phyloP scores from a whole-genome alignment of 2,797 vertebrate genomes.

The Neomorphus geoffroyi region DNA sequence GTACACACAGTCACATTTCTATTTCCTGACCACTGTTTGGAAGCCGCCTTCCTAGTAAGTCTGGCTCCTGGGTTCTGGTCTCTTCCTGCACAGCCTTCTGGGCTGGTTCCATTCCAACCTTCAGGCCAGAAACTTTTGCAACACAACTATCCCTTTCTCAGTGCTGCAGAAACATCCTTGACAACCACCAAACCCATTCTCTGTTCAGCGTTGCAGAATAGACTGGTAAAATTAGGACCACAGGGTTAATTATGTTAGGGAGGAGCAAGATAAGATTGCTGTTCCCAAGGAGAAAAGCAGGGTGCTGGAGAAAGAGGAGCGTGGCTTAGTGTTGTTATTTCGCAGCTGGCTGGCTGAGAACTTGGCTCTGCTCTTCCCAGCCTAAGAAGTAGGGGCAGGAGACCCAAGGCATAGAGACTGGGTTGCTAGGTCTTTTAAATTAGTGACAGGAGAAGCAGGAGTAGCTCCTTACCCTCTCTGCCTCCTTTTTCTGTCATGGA shows the following conservation, averaged over 20 bases:
- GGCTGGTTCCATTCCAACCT: not conserved
- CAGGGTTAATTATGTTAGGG: not conserved
- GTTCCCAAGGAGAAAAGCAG: not conserved
- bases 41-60: not conserved
- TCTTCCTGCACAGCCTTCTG: slow-evolving; percentile 9
- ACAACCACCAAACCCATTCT: not conserved
- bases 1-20: not conserved
- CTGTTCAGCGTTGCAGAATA: not conserved
- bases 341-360: not conserved
- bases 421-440: slow-evolving; percentile 11
- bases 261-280: not conserved
- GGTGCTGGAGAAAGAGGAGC: not conserved
- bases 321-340: not conserved
- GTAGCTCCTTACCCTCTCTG: not conserved
- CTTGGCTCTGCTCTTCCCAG: not conserved
- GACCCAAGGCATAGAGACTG: not conserved
- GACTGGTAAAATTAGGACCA: not conserved
- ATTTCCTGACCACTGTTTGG: not conserved
- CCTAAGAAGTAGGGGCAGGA: not conserved
- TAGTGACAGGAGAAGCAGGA: not conserved
- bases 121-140: not conserved
- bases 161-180: not conserved
- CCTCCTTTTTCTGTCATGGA: not conserved
- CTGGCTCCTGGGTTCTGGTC: not conserved
- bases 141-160: not conserved